Conservation (phyloP, 2,797 vertebrate species). For the Danio jaintianensis region DNA sequence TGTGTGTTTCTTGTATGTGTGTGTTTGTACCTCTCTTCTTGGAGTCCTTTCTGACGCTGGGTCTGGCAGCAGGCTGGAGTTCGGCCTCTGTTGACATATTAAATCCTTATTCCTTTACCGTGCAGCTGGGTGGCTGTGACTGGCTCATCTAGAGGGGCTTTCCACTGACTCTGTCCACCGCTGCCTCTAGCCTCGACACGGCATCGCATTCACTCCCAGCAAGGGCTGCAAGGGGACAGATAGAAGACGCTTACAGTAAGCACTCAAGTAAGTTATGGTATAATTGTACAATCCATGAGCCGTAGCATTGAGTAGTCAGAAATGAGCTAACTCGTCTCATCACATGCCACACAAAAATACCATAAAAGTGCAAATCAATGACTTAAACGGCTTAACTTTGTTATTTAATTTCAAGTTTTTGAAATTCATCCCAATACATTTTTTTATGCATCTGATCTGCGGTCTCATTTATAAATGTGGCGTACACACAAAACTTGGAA, state of each 20-base stretch:
- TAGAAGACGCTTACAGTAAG: background rate
- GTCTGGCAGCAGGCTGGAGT: slow-evolving; percentile 82
- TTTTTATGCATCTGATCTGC: too few species aligned
- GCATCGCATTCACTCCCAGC: slow-evolving; percentile 81
- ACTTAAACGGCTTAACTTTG: background rate
- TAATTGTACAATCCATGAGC: background rate
- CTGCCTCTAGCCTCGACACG: slow-evolving; percentile 74
- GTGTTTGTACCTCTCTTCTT: slow-evolving; percentile 77
- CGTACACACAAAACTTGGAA: too few species aligned
- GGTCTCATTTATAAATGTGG: too few species aligned
- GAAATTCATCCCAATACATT: too few species aligned
- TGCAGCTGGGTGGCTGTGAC: slow-evolving; percentile 84
- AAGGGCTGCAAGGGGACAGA: slow-evolving; percentile 74
- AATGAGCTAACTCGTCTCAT: background rate
- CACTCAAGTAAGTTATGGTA: background rate
- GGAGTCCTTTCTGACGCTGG: slow-evolving; percentile 82
- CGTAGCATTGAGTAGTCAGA: background rate
- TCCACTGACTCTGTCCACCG: slow-evolving; percentile 81
- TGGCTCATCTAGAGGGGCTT: slow-evolving; percentile 88
- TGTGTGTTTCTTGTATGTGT: too few species aligned
- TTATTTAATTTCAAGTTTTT: too few species aligned
- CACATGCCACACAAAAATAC: background rate
- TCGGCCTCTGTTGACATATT: slow-evolving; percentile 90
- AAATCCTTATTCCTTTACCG: slow-evolving; percentile 90
- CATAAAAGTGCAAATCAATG: background rate